Base-by-base conservation (phyloP, 2,888 invertebrate species). In the Urechis unicinctus region DNA sequence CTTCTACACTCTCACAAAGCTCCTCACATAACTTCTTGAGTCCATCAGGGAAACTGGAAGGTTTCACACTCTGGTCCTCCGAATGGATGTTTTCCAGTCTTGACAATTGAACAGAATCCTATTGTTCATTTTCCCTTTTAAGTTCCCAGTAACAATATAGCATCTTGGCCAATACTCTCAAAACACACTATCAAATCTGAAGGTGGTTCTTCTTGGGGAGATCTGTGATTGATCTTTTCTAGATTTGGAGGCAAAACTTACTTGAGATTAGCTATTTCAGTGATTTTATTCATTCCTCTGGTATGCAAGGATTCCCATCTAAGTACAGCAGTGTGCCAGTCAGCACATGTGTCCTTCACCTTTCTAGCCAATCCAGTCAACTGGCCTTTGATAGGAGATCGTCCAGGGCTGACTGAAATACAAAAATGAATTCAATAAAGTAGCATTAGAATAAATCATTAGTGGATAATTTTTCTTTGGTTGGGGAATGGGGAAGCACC, bases 321-420 rank as follows among this genome's bases (percentile, higher is more conserved):
- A 28, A 61, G 57, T n/a, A 67, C 56, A n/a, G 60, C 48, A 56
- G 72, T 73, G 55, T 72, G 66, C 30, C 71, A 55, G 52, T 84
- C 83, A 28, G 84, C 84, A n/a, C 78, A 79, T 52, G 81, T 76
- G 72, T 85, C 84, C 61, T 82, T 78, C 29, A 83, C 74, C 53
- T 82, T 79, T 56, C 85, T 73, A 17, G 81, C 79, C 56, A 78
- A 72, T 6, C 85, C 85, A 2, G 84, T 84, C 60, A 85, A 71
- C 68, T 84, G 84, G 64, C 72, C 81, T 54, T 71, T 70, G 4
- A 28, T 52, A 24, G 44, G 44, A 1, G 49, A 31, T 22, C 58
- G 51, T 21, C 54, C 45, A 13, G 45, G 45, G 21, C 45, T 45
- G 43, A 53, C 53, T 53, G 53, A n/a, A 6, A 36, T 13, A 17